A percentile compares a stretch with the other conserved stretches of the same genome.
These are phyloP conservation scores for Drosophila crucigera DNA, from an alignment of 2,888 invertebrate genomes.

Conservation along the genomic window DNA sequence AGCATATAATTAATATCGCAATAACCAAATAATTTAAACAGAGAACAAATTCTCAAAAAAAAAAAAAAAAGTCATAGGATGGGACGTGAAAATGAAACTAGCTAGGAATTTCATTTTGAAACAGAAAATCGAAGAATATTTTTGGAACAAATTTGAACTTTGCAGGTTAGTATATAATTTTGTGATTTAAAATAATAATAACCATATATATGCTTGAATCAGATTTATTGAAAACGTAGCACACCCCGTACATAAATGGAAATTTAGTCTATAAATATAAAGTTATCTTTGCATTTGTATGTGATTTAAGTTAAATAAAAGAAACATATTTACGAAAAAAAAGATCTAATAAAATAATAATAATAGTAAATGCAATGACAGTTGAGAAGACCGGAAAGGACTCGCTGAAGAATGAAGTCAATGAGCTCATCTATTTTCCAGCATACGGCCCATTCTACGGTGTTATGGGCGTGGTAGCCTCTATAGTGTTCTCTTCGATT, in stretches of 20 bases:
- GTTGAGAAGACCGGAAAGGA: not conserved
- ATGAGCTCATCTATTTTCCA: slow-evolving; percentile 20
- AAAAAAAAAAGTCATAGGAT: too few species aligned
- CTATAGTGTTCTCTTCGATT: slow-evolving; percentile 72
- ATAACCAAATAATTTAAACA: not conserved
- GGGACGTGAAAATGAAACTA: not conserved
- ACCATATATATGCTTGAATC: not conserved
- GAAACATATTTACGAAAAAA: slow-evolving; percentile 6
- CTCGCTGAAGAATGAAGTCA: not conserved
- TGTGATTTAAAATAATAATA: not conserved
- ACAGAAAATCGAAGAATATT: not conserved
- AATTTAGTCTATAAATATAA: slow-evolving; percentile 8
- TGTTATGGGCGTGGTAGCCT: slow-evolving; percentile 57
- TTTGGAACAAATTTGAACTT: not conserved
- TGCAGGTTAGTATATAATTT: not conserved
- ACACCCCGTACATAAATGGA: slow-evolving; percentile 10
- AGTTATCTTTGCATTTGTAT: slow-evolving; percentile 34
- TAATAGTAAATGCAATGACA: not conserved
- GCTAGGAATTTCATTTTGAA: not conserved
- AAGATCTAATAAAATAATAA: not conserved
- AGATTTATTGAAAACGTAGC: not conserved
- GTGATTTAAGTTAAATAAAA: slow-evolving; percentile 52
- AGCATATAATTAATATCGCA: not conserved
- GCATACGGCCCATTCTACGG: slow-evolving; percentile 66
- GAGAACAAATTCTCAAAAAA: not conserved